Conservation (phyloP, 1,140 invertebrate species). For the Hyles vespertilio region DNA sequence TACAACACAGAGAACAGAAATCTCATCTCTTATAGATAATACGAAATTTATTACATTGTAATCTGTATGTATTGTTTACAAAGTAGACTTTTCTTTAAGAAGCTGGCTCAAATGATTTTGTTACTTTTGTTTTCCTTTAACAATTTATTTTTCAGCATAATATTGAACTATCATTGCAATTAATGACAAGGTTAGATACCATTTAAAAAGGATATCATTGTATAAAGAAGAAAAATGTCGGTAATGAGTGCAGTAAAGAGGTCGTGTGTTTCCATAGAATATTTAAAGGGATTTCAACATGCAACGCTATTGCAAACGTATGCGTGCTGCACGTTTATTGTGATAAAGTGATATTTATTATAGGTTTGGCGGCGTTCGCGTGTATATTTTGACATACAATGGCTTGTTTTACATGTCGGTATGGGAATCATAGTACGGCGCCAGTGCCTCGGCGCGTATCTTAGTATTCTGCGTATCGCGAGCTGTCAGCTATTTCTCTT, state of each 20-base stretch:
- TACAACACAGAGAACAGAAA: no score
- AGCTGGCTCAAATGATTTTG: no score
- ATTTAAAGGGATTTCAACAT: no score
- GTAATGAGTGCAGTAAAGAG: no score
- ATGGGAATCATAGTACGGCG: slow-evolving; percentile 30
- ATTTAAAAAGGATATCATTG: no score
- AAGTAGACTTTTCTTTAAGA: slow-evolving; percentile 42
- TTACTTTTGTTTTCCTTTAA: no score
- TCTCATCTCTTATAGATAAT: not conserved
- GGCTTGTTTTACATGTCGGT: slow-evolving; percentile 32
- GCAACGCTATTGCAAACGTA: no score
- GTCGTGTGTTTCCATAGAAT: no score
- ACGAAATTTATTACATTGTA: slow-evolving; percentile 43
- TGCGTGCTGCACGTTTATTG: not conserved
- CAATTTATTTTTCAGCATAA: no score
- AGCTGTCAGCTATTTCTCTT: slow-evolving; percentile 41
- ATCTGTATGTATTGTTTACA: slow-evolving; percentile 37
- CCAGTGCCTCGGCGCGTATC: slow-evolving; percentile 45
- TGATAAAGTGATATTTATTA: slow-evolving; percentile 33
- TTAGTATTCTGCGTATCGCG: slow-evolving; percentile 51
- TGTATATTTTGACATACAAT: slow-evolving; percentile 29
- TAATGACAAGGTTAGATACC: no score
- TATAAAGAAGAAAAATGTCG: no score
- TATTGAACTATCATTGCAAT: no score
- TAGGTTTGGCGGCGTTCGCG: slow-evolving; percentile 17